phyloP scores from a whole-genome alignment of 2,113 vertebrate species.

The Girardinichthys multiradiatus region DNA sequence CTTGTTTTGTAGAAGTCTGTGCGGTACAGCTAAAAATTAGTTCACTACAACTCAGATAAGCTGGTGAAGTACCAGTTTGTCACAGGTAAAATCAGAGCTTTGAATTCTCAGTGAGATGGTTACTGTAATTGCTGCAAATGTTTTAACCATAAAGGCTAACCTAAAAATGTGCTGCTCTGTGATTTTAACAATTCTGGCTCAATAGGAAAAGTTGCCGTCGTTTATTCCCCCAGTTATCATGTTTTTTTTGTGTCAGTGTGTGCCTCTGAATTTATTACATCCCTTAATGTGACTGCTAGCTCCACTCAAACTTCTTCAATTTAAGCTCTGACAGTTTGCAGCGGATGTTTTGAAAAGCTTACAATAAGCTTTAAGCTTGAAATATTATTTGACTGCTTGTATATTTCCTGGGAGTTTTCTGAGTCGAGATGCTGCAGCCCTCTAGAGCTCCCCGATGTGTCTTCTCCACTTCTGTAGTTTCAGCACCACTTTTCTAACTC shows the following conservation, averaged over 20 bases:
- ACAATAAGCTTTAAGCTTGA: constrained; percentile 1
- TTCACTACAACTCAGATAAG: too few species aligned
- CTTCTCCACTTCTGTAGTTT: background rate
- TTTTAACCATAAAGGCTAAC: background rate
- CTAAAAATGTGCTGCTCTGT: background rate
- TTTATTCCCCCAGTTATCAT: background rate
- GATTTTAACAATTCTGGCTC: constrained; percentile 6
- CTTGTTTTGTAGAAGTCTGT: too few species aligned
- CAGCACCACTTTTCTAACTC: background rate
- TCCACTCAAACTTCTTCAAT: constrained; percentile 21
- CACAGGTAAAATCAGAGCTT: too few species aligned
- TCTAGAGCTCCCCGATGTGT: background rate
- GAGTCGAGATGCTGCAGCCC: background rate
- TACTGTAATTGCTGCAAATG: background rate
- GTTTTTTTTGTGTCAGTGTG: background rate
- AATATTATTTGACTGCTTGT: constrained; percentile 7
- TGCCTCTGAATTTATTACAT: constrained; percentile 17
- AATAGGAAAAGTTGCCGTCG: background rate
- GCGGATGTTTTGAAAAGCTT: constrained; percentile 14
- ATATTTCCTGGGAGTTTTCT: background rate
- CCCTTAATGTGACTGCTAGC: background rate
- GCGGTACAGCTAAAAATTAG: too few species aligned
- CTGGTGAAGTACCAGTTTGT: too few species aligned
- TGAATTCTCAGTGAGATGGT: background rate
- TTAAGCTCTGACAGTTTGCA: constrained; percentile 20